Conservation (phyloP, 2,797 vertebrate species). For the Tapirus indicus region DNA sequence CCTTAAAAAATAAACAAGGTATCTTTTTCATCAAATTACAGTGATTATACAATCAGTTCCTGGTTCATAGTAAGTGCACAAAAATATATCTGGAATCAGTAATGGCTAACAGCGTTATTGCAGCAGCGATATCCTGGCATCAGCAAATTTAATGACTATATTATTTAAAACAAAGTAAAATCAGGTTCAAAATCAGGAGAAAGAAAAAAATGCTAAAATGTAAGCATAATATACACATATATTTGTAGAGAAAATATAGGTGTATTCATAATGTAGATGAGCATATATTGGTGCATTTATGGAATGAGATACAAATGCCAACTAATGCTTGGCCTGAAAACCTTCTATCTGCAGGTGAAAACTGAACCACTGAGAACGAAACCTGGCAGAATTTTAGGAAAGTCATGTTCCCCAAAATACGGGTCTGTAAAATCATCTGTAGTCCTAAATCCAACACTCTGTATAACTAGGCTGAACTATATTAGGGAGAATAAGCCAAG, state of each 20-base stretch:
- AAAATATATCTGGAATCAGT: not conserved
- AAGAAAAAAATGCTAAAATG: not conserved
- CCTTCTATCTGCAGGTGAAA: not conserved
- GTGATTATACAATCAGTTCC: not conserved
- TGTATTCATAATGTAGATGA: not conserved
- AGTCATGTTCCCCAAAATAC: not conserved
- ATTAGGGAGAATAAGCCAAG: not conserved
- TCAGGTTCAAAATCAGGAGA: not conserved
- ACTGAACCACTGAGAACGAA: conserved; percentile 4
- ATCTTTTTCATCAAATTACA: not conserved
- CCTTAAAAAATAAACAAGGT: conserved; percentile 32
- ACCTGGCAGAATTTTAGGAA: not conserved
- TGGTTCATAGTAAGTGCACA: not conserved
- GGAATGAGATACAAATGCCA: not conserved
- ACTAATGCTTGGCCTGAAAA: not conserved
- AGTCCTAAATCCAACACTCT: not conserved
- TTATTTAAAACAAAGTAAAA: conserved; percentile 51
- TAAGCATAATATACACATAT: not conserved
- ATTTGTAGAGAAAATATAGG: not conserved
- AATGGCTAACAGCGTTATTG: not conserved
- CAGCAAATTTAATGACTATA: not conserved
- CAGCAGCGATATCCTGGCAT: not conserved
- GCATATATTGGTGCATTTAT: not conserved
- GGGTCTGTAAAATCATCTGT: not conserved
- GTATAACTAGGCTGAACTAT: not conserved